Evolutionary conservation across 2,888 invertebrate genomes (phyloP).

Genomic region (Marasmarcha lunaedactyla): DNA sequence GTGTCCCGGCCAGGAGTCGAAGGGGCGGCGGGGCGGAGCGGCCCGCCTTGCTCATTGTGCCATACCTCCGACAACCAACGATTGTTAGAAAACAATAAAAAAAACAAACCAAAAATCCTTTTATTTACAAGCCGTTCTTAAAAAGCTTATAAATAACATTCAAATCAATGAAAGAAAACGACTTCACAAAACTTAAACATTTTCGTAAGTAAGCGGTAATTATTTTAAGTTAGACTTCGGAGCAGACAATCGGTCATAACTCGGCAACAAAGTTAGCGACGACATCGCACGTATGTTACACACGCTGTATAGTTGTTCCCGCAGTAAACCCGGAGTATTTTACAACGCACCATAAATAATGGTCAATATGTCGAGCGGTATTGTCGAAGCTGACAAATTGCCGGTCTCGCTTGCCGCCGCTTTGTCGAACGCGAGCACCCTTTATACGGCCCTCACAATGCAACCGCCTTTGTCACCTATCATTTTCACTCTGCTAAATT

Average conservation of each 20-base stretch:
- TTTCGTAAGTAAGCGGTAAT: too few species aligned
- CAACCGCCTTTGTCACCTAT: conserved; percentile 53
- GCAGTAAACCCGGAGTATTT: conserved; percentile 61
- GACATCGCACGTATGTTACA: conserved; percentile 47
- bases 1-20: neutral
- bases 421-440: conserved; percentile 44
- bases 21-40: neutral
- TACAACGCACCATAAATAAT: conserved; percentile 65
- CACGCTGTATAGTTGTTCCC: conserved; percentile 58
- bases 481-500: conserved; percentile 54
- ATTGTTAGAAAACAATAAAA: neutral
- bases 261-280: conserved; percentile 18
- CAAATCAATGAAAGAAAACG: neutral
- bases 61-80: neutral
- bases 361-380: conserved; percentile 63
- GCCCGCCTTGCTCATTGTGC: neutral
- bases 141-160: neutral
- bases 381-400: conserved; percentile 69
- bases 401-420: conserved; percentile 53
- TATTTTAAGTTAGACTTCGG: neutral
- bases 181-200: too few species aligned
- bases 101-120: neutral
- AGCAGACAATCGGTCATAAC: neutral
- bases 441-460: conserved; percentile 43
- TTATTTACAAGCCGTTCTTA: neutral